Conservation (phyloP, 2,888 invertebrate genomes). For the Polydrusus cervinus region DNA sequence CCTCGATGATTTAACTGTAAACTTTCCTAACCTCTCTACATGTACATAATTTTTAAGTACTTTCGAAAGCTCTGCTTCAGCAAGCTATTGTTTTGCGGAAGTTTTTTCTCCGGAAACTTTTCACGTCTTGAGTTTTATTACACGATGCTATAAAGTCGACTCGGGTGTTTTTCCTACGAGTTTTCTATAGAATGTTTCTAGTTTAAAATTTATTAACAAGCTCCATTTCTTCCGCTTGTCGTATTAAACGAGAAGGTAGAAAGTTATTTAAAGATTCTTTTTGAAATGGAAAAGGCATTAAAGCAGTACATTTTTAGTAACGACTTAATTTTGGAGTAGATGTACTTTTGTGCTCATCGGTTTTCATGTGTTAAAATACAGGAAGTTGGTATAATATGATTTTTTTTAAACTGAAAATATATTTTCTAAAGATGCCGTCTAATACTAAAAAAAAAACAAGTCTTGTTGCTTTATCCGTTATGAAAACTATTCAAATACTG, state of each 20-base stretch:
- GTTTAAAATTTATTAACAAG: constrained; percentile 50
- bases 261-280: background rate
- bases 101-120: constrained; percentile 48
- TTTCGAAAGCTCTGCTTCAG: constrained; percentile 52
- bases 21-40: constrained; percentile 52
- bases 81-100: constrained; percentile 50
- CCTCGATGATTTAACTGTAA: constrained; percentile 54
- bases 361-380: too few relatives aligned
- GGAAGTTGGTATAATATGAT: too few relatives aligned
- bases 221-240: constrained; percentile 25
- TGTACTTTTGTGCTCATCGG: too few relatives aligned
- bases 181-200: constrained; percentile 38
- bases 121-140: constrained; percentile 53
- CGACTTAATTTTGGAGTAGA: too few relatives aligned
- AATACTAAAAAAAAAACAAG: too few relatives aligned
- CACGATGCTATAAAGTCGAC: constrained; percentile 45
- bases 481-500: too few relatives aligned
- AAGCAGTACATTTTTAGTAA: too few relatives aligned
- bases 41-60: constrained; percentile 54
- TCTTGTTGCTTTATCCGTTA: too few relatives aligned
- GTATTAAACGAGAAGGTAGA: background rate
- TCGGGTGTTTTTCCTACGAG: constrained; percentile 42
- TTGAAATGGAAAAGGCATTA: background rate
- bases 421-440: too few relatives aligned
- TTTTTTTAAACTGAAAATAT: too few relatives aligned